A percentile compares a stretch with the other conserved stretches of the same genome.
These are phyloP conservation scores for Varecia variegata DNA, from an alignment of 2,797 vertebrate genomes.

Conservation along the genomic window DNA sequence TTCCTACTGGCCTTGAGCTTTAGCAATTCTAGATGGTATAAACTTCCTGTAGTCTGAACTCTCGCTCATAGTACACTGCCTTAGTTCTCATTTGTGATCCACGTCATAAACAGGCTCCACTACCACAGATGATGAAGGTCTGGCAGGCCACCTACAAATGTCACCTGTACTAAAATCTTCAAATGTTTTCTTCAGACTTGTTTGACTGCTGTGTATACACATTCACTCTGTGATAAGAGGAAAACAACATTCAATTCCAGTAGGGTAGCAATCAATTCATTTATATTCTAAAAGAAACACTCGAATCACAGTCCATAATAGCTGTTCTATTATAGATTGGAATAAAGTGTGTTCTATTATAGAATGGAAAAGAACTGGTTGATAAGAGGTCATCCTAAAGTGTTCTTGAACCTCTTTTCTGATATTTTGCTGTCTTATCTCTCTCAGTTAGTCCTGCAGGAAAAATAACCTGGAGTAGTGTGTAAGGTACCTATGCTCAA, in stretches of 20 bases:
- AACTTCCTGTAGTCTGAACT: background rate
- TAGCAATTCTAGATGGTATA: background rate
- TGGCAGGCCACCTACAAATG: background rate
- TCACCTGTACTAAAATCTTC: background rate
- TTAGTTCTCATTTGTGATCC: background rate
- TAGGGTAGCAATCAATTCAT: background rate
- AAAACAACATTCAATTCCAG: background rate
- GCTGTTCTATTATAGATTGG: background rate
- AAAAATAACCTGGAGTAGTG: background rate
- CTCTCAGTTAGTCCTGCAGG: background rate
- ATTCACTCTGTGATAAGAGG: background rate
- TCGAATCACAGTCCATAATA: background rate
- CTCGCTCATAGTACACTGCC: background rate
- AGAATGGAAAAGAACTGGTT: background rate
- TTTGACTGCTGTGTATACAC: background rate
- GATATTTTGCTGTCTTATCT: background rate
- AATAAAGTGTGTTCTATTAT: background rate
- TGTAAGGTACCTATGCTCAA: background rate
- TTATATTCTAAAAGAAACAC: constrained; percentile 5
- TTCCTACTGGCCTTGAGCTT: background rate
- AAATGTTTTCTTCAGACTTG: background rate
- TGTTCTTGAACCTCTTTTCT: constrained; percentile 11
- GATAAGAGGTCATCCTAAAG: background rate
- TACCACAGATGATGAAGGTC: background rate
- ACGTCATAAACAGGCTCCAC: background rate